Evolutionary conservation across 1,140 invertebrate species (phyloP).

Genomic region (Eciton burchellii): DNA sequence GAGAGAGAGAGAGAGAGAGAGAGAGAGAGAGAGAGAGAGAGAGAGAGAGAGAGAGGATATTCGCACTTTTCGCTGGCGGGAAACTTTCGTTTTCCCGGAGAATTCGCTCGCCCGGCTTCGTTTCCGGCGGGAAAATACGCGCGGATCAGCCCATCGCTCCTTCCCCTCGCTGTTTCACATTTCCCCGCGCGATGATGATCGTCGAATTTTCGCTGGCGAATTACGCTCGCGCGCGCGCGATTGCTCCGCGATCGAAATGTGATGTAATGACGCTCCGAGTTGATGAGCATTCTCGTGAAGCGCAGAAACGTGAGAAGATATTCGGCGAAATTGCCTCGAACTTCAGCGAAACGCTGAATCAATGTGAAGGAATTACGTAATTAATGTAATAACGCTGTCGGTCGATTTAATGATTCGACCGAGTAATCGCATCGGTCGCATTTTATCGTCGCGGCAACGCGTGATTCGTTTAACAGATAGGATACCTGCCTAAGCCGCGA

Average conservation of each 20-base stretch:
- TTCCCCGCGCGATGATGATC: background rate
- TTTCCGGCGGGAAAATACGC: conserved; percentile 1
- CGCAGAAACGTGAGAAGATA: no score
- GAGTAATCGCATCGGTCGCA: no score
- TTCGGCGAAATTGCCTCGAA: no score
- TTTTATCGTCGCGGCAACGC: no score
- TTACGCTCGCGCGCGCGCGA: no score
- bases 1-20: background rate
- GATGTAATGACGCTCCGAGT: background rate
- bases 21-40: background rate
- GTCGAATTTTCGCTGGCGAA: conserved; percentile 14
- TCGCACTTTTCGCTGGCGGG: background rate
- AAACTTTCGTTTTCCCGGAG: conserved; percentile 10
- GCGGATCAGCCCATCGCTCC: background rate
- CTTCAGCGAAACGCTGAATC: no score
- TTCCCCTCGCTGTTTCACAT: conserved; percentile 18
- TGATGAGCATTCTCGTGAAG: no score
- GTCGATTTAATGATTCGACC: no score
- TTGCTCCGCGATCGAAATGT: background rate
- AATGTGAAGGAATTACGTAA: no score
- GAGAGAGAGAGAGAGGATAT: background rate
- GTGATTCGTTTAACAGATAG: no score
- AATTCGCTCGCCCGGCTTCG: background rate
- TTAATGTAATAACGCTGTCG: no score
- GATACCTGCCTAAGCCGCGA: no score